Evolutionary conservation across 1,140 invertebrate genomes (phyloP).

Genomic region (Drosophila sulfurigaster): DNA sequence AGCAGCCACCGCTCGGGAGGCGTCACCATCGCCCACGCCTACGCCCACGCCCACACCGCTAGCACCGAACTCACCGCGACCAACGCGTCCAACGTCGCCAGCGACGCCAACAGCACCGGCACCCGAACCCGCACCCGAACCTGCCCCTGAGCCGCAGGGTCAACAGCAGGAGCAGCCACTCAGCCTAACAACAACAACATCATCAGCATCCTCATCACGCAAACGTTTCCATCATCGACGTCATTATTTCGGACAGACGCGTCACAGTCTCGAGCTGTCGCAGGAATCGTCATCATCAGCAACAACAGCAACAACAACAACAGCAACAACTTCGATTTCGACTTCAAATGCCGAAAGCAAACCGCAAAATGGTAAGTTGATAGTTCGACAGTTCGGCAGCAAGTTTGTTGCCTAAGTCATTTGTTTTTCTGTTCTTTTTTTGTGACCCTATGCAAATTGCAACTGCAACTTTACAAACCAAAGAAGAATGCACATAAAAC

Average conservation of each 20-base stretch:
- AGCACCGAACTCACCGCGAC: slow-evolving; percentile 7
- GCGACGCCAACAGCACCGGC: slow-evolving; percentile 41
- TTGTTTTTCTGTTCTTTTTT: slow-evolving; percentile 7
- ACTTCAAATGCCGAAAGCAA: slow-evolving; percentile 43
- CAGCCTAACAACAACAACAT: slow-evolving; percentile 47
- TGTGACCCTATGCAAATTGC: slow-evolving; percentile 21
- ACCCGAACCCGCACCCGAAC: slow-evolving; percentile 79
- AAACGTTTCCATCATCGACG: slow-evolving; percentile 82
- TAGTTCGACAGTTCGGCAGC: neutral
- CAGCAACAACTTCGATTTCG: too few species aligned
- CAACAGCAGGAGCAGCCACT: slow-evolving; percentile 61
- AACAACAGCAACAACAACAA: too few species aligned
- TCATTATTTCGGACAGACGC: slow-evolving; percentile 78
- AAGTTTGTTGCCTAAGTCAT: slow-evolving; percentile 44
- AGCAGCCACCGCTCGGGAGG: neutral
- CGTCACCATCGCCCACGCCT: slow-evolving; percentile 8
- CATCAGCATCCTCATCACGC: slow-evolving; percentile 31
- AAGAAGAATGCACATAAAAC: slow-evolving; percentile 6
- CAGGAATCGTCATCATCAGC: slow-evolving; percentile 1
- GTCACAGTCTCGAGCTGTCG: slow-evolving; percentile 59
- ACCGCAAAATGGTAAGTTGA: slow-evolving; percentile 74
- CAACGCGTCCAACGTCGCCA: slow-evolving; percentile 29
- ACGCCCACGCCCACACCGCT: slow-evolving; percentile 12
- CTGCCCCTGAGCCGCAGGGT: slow-evolving; percentile 82
- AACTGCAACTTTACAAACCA: neutral